Base-by-base conservation (phyloP, 2,113 vertebrate genomes). In the Phrynosoma platyrhinos region DNA sequence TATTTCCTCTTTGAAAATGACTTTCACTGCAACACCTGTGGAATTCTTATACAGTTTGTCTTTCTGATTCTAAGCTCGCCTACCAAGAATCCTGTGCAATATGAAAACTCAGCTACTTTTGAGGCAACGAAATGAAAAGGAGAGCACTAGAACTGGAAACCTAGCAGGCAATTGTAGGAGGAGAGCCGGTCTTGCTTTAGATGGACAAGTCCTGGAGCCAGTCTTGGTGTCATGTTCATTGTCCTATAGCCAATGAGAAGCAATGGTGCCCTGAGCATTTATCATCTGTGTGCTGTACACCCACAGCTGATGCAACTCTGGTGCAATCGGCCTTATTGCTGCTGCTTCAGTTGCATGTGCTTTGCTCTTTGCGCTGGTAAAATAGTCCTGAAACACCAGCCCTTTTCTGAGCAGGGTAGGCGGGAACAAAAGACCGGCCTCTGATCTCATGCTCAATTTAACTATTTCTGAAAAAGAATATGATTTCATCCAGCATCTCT, bases 271-370 rank as follows among this genome's bases (percentile, higher is more conserved):
- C 53, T 1, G 79, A 64, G 27, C 14, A 16, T 40, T 88, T 40
- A 25, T 68, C 62, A 16, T 52, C 4, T n/a, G 52, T 25, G 30
- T n/a, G 20, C 9, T 47, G 0, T 58, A 77, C 69, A 42, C 27
- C 68, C 68, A 47, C 69, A 87, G 92, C 90, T 92, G 92, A 92
- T 92, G 92, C 90, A 92, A 92, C 72, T 53, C 20, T 86, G 85
- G 20, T 86, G 92, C 88, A 92, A 92, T 90, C 53, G 0, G 6
- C 5, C 68, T 16, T 25, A 58, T 80, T 25, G 75, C 85, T 25
- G 16, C 23, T 36, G 36, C 27, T 30, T 66, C 12, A 10, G 12
- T 13, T 21, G 47, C 3, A 2, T 0, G 21, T 53, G 3, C 82
- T 42, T 58, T 71, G 83, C 90, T 69, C 71, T 78, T 62, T 77